Conservation (phyloP, 92 coral and sea anemone species). For the Bergia sp. region DNA sequence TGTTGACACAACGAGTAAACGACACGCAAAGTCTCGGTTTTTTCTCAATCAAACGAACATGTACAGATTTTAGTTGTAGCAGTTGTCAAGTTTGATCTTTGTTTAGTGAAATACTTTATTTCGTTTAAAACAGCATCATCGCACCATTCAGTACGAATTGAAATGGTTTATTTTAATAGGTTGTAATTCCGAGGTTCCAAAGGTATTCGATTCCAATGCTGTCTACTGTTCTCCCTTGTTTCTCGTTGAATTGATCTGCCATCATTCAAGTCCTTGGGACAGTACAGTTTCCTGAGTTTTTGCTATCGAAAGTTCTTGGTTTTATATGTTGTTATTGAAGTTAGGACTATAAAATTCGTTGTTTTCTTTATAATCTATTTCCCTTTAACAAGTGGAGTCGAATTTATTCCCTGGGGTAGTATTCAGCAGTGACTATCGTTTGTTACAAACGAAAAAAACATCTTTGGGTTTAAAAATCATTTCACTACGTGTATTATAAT, state of each 20-base stretch:
- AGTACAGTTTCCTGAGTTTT: neutral
- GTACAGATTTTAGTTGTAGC: neutral
- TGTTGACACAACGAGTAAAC: slow-evolving; percentile 12
- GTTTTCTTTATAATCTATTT: neutral
- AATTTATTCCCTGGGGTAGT: slow-evolving; percentile 6
- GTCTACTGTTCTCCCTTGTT: neutral
- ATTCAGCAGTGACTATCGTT: neutral
- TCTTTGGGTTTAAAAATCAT: neutral
- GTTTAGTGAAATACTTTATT: neutral
- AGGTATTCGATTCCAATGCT: neutral
- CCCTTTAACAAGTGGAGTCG: neutral
- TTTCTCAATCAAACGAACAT: neutral
- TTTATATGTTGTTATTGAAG: neutral
- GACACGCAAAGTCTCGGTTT: slow-evolving; percentile 2
- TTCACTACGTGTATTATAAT: neutral
- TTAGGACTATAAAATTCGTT: neutral
- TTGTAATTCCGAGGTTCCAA: neutral
- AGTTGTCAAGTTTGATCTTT: neutral
- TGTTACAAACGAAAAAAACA: neutral
- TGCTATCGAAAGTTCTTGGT: neutral
- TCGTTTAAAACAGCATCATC: neutral
- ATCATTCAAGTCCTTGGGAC: neutral
- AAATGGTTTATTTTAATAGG: slow-evolving; percentile 23
- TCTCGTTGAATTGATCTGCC: too few species aligned
- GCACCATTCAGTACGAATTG: neutral